Evolutionary conservation across 2,888 invertebrate species (phyloP).

Genomic region (Opisthograptis luteolata): DNA sequence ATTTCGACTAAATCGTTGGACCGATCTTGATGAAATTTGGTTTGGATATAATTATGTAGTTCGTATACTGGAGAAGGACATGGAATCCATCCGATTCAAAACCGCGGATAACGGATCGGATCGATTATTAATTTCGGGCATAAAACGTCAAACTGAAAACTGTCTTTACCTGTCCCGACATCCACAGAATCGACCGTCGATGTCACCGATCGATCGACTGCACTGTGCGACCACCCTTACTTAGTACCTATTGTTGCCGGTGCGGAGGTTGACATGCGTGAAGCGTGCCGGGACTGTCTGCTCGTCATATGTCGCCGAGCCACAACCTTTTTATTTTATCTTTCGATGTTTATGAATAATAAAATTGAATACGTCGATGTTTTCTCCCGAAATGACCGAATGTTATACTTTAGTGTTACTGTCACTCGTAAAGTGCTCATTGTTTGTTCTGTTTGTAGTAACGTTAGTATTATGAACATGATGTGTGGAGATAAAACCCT

Average conservation of each 20-base stretch:
- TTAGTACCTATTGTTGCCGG: neutral
- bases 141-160: no score
- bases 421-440: constrained; percentile 14
- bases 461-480: neutral
- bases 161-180: no score
- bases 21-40: no score
- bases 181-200: no score
- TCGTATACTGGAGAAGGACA: no score
- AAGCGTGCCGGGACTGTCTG: constrained; percentile 33
- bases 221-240: constrained; percentile 8
- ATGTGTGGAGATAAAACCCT: no score
- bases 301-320: constrained; percentile 42
- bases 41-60: no score
- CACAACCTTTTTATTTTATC: constrained; percentile 27
- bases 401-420: constrained; percentile 18
- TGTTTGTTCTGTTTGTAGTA: neutral
- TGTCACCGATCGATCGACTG: neutral
- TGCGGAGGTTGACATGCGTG: constrained; percentile 43
- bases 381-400: constrained; percentile 4
- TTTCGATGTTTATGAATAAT: constrained; percentile 24
- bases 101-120: no score
- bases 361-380: constrained; percentile 15
- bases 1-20: no score
- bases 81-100: no score
- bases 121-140: no score